Base-by-base conservation (phyloP, 2,113 vertebrate species). In the Mirounga angustirostris region DNA sequence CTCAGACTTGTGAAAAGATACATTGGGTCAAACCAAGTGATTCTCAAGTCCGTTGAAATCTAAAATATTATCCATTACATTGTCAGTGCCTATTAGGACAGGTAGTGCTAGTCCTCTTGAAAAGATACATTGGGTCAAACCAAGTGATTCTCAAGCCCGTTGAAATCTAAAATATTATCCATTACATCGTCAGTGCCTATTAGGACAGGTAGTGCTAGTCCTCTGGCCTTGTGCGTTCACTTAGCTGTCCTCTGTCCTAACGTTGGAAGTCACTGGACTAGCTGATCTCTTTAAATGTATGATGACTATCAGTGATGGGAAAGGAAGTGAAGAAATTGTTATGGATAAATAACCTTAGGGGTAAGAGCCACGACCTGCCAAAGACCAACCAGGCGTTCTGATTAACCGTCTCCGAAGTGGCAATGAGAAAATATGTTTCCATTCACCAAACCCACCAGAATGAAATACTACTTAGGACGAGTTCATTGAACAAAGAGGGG, bases 211-310 rank as follows among this genome's bases (percentile, higher is more conserved):
- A 26, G 14, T 9, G 40, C 40, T 7, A 26, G 56, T 28, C 4
- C 10, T 54, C 73, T 14, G n/a, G 24, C 1, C 65, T 19, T 5
- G 0, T 2, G 56, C 46, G 36, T 16, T n/a, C 28, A 40, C 56
- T n/a, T 28, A 21, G 21, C n/a, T 65, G 11, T 81, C 65, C 54
- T 46, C 56, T 12, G 21, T 81, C 74, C 30, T 88, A 22, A 81
- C 24, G 14, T 10, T n/a, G n/a, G 5, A 16, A 65, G 36, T 82
- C 67, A 82, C 3, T 46, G 28, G 12, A 82, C 22, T 10, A 88
- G 15, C 76, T 30, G n/a, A n/a, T 92, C 26, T 56, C 65, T 24
- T 88, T 58, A 65, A 46, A 83, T 9, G 28, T 26, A 56, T 16
- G n/a, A 82, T n/a, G 46, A 65, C 21, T 15, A 40, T 81, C 43